phyloP scores from a whole-genome alignment of 2,888 invertebrate genomes.

The Seladonia tumulorum region DNA sequence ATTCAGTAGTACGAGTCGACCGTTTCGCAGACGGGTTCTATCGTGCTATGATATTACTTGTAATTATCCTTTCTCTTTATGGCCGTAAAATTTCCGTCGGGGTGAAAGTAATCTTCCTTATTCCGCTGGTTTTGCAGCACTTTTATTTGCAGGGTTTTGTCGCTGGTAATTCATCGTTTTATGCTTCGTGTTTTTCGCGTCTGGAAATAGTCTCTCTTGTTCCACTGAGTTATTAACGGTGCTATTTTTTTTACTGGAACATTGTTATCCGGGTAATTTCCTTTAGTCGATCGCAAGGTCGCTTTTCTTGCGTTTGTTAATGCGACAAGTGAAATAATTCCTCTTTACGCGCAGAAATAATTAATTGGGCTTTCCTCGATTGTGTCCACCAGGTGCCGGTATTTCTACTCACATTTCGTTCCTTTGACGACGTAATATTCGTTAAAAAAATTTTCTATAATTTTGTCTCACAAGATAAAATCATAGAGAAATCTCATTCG shows the following conservation, averaged over 20 bases:
- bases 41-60: slow-evolving; percentile 10
- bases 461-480: no score
- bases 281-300: neutral
- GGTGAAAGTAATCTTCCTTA: neutral
- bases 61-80: neutral
- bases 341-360: neutral
- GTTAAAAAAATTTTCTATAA: neutral
- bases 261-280: neutral
- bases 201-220: neutral
- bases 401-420: neutral
- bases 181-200: neutral
- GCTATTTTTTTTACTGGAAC: neutral
- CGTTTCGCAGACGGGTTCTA: slow-evolving; percentile 3
- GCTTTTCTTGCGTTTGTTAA: neutral
- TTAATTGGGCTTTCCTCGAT: neutral
- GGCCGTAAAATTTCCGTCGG: neutral
- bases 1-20: slow-evolving; percentile 20
- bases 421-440: neutral
- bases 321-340: neutral
- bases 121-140: neutral
- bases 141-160: neutral
- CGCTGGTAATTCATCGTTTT: neutral
- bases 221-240: neutral
- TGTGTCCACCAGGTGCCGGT: neutral
- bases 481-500: no score